Evolutionary conservation across 2,797 vertebrate genomes (phyloP), one percentile per base, ranked within the genome.

Genomic region (Falco novaeseelandiae): DNA sequence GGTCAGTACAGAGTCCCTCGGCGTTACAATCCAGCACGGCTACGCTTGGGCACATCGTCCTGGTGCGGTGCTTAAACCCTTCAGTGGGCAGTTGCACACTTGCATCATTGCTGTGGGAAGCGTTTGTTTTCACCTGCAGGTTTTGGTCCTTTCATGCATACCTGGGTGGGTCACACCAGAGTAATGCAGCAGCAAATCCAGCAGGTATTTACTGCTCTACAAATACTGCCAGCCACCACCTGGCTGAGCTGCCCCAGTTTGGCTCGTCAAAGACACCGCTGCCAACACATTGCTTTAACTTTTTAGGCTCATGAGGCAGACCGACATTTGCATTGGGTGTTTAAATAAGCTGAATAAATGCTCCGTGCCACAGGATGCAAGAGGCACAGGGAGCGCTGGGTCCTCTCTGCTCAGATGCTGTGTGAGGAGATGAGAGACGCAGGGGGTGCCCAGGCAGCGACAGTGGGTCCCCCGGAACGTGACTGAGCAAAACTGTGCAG

Each of bases 1-100:
- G 98, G 99, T 99, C 62, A 90, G 98, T 94, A 6, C 3, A 0
- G 55, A 18, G 7, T 6, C n/a, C 4, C 1, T 2, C 2, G 0
- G 10, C 4, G 6, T 7, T 1, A 0, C 5, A 1, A 2, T 1
- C 61, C 52, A 12, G 2, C 11, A 1, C 5, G 3, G 44, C 32
- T 14, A 8, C 2, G 0, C 2, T 30, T 38, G 6, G 42, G 8
- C 1, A 3, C 26, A 2, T 29, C 62, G 3, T 2, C 55, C 74
- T 5, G 1, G 1, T 0, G 3, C 1, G 32, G 9, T 0, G 9
- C 8, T 23, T 10, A 25, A 21, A 6, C 4, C 0, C 19, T 23
- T 20, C 7, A 0, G 6, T 8, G 20, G 34, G 30, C 17, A 9
- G 2, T 6, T 16, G 25, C 1, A 1, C 6, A 0, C 5, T 13